Evolutionary conservation across 2,888 invertebrate genomes (phyloP), one percentile per base, ranked within the genome.

Genomic region (Gibbula magus): DNA sequence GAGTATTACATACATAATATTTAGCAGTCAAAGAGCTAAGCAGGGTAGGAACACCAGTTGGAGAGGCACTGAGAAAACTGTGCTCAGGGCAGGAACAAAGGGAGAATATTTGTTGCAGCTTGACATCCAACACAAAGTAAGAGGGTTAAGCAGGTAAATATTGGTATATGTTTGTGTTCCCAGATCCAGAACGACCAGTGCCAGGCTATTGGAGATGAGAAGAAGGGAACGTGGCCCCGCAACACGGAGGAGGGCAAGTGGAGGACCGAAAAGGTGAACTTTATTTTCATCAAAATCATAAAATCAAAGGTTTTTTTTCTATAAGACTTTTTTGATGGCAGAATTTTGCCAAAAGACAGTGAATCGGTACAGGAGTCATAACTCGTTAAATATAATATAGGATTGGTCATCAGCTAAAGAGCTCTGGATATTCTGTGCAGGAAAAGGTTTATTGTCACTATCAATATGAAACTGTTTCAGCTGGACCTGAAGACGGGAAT

Each of bases 101-200:
- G 5, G 45, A 45, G 4, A 45, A 10, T 1, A 56, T 25, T 56
- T 56, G 7, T n/a, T 56, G 7, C 4, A 56, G 56, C 56, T 25
- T 25, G 2, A 7, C n/a, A n/a, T 18, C 7, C 22, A 1, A 56
- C 8, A 5, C 4, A 54, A 4, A 54, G 8, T 10, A 1, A 8
- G n/a, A 56, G 7, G 67, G n/a, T 67, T n/a, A 3, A 29, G 25
- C 2, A 29, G 16, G 67, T 67, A 5, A 67, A 4, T 35, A 32
- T 10, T 29, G 5, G n/a, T 18, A 10, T 20, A 7, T 74, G 51
- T 78, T 10, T 83, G 87, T 51, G 54, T 66, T 7, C 87, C 13
- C 82, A 94, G 94, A 93, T 93, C 2, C 94, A 94, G 86, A 94
- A 94, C 88, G 93, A 93, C 77, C 93, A 94, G 85, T 94, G 94